Percentiles rank a stretch among this genome's conserved stretches.
Conservation (phyloP, 1,140 invertebrate genomes). For the Latrodectus geometricus region DNA sequence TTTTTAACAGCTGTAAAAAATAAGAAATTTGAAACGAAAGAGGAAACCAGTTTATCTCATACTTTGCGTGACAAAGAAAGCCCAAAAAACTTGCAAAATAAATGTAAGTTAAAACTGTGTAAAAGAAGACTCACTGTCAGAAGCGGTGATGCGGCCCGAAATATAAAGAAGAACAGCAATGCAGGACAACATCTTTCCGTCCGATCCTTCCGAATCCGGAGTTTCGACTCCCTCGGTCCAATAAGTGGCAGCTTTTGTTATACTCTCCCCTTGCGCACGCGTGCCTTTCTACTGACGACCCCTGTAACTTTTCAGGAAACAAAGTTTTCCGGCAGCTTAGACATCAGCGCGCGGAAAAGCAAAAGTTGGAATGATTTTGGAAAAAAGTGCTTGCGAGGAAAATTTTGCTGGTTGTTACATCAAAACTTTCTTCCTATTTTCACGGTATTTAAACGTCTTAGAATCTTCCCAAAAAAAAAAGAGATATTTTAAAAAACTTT, state of each 20-base stretch:
- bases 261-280: slow-evolving; percentile 28
- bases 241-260: slow-evolving; percentile 21
- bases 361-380: not conserved
- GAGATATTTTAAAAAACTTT: no score
- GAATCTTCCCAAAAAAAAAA: no score
- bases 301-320: slow-evolving; percentile 19
- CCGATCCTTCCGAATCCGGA: slow-evolving; percentile 21
- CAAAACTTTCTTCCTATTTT: no score
- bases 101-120: slow-evolving; percentile 11
- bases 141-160: not conserved
- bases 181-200: slow-evolving; percentile 43
- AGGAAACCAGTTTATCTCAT: not conserved
- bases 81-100: not conserved
- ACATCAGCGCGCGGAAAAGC: not conserved
- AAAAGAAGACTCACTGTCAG: slow-evolving; percentile 40
- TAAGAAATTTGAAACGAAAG: not conserved
- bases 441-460: no score
- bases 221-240: slow-evolving; percentile 31
- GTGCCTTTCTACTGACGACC: not conserved
- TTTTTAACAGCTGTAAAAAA: not conserved
- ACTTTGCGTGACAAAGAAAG: not conserved
- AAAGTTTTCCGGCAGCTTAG: slow-evolving; percentile 38
- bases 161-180: slow-evolving; percentile 26
- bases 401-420: no score
- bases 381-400: no score